These are phyloP conservation scores for Diplodus sargus DNA, from an alignment of 2,797 vertebrate species.

Conservation along the genomic window DNA sequence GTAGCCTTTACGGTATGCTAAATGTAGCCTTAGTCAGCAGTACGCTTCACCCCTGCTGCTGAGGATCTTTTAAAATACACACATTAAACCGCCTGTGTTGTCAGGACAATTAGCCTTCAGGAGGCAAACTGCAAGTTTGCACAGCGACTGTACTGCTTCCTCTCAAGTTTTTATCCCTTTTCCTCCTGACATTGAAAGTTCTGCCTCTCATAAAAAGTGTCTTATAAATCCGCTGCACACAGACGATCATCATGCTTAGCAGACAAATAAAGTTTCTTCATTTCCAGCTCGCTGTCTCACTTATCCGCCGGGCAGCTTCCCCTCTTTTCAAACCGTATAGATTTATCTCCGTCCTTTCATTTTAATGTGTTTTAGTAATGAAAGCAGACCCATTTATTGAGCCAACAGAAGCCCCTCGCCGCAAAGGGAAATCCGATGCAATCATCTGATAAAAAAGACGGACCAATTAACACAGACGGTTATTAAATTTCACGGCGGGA, in stretches of 20 bases:
- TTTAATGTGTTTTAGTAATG: conserved; percentile 58
- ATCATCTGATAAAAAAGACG: conserved; percentile 44
- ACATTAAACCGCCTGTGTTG: conserved; percentile 24
- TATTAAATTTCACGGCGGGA: conserved; percentile 16
- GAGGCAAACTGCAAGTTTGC: conserved; percentile 11
- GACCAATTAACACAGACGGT: conserved; percentile 34
- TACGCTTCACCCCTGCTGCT: conserved; percentile 12
- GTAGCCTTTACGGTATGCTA: conserved; percentile 43
- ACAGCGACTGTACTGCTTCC: background rate
- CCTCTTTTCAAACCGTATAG: conserved; percentile 29
- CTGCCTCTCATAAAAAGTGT: conserved; percentile 37
- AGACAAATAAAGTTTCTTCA: conserved; percentile 49
- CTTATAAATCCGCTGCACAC: conserved; percentile 41
- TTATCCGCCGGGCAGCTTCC: conserved; percentile 16
- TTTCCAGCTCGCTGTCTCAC: conserved; percentile 18
- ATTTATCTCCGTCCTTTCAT: conserved; percentile 65
- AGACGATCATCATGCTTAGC: conserved; percentile 25
- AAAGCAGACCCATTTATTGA: conserved; percentile 45
- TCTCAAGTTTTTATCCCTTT: background rate
- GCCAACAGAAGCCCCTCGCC: conserved; percentile 17
- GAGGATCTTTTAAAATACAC: conserved; percentile 21
- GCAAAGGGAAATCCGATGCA: conserved; percentile 37
- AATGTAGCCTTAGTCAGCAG: conserved; percentile 59
- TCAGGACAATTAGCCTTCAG: conserved; percentile 35
- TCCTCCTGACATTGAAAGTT: conserved; percentile 34